Evolutionary conservation across 2,113 vertebrate species (phyloP), one percentile per base, ranked within the genome.

Genomic region (Chelonoidis abingdonii): DNA sequence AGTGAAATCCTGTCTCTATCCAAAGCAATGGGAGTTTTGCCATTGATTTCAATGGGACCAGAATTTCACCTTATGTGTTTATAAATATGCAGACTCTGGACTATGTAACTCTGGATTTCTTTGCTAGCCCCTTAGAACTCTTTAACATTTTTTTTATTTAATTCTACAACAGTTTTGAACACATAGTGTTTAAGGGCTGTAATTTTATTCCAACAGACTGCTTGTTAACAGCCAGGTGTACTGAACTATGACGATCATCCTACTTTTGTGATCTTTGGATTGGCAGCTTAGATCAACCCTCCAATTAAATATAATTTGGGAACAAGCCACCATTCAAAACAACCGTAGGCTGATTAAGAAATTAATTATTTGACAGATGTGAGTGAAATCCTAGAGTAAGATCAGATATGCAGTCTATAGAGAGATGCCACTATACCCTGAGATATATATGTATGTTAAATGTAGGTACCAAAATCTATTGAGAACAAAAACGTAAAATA

Each of bases 131-230:
- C 82, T 91, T 2, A 29, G 76, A 92, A 94, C 59, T 94, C 57
- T 80, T 80, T 84, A 86, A 69, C 31, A 11, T 27, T 57, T 57
- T 69, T 69, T 78, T 13, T 84, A 84, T 84, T 83, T 62, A 83
- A 57, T 62, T 29, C 88, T 91, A 84, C 78, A 88, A 65, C 89
- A 84, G 38, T 88, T 96, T 90, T 93, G 93, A 95, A 78, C 75
- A 78, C 93, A 80, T 87, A 29, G 80, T 76, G n/a, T 0, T 80
- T 4, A 88, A 87, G 87, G 83, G 85, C 87, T 90, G 76, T 78
- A 25, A 83, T 91, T 92, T 57, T 62, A 24, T 38, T 62, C 24
- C 6, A 29, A 1, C 4, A 12, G 22, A 22, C 13, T 86, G 19
- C 29, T 1, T 14, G 22, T 47, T 78, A 78, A 10, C 11, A 78